Percentiles rank a stretch among this genome's conserved stretches.
phyloP scores from a whole-genome alignment of 2,113 vertebrate genomes.

The Chlorodrepanis virens region DNA sequence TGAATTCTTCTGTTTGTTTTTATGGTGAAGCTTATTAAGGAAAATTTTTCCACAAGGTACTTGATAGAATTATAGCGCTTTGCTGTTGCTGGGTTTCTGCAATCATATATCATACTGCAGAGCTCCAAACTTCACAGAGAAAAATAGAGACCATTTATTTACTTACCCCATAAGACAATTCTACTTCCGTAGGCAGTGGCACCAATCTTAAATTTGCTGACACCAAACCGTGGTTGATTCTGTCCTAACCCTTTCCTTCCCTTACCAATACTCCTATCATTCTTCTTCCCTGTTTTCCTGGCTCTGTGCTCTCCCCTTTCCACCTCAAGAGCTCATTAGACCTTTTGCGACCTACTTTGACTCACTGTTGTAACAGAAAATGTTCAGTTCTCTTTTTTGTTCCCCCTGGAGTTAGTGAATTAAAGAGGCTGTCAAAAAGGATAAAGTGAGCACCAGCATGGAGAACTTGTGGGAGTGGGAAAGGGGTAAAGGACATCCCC shows the following conservation, averaged over 20 bases:
- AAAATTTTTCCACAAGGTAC: not conserved
- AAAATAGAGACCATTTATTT: slow-evolving; percentile 24
- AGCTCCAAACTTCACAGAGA: not conserved
- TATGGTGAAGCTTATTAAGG: not conserved
- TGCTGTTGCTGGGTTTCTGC: not conserved
- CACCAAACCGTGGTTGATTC: not conserved
- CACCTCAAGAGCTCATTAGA: not conserved
- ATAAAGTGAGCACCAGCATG: not conserved
- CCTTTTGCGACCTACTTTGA: not conserved
- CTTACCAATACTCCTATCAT: not conserved
- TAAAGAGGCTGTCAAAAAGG: not conserved
- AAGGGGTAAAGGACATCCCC: not conserved
- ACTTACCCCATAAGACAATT: not conserved
- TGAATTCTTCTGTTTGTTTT: not conserved
- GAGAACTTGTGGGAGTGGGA: not conserved
- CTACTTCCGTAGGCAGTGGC: not conserved
- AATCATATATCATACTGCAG: not conserved
- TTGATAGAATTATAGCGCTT: not conserved
- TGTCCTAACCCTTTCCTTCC: not conserved
- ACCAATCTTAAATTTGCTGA: not conserved
- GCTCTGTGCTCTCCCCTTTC: not conserved
- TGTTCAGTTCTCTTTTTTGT: not conserved
- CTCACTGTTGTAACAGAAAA: not conserved
- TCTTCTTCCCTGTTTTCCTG: not conserved
- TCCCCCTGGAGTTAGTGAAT: not conserved